phyloP scores from a whole-genome alignment of 2,113 vertebrate genomes.

The Colinus virginianus region DNA sequence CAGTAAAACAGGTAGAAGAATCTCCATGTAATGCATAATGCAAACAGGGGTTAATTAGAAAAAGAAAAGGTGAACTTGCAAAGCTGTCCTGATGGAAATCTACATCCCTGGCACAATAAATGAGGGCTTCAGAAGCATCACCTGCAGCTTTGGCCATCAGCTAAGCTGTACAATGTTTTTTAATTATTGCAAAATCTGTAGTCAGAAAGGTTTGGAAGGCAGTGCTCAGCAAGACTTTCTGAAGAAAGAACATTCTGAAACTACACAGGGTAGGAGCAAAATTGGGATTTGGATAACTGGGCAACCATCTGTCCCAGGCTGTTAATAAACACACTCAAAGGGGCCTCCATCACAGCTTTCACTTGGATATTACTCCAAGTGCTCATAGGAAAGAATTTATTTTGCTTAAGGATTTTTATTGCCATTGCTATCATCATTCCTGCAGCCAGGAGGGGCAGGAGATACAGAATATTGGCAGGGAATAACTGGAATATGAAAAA shows the following conservation, averaged over 20 bases:
- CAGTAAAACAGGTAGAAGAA: constrained; percentile 18
- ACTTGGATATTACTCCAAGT: not conserved
- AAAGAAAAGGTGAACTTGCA: constrained; percentile 26
- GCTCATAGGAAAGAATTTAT: not conserved
- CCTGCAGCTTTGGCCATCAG: not conserved
- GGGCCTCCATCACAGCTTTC: not conserved
- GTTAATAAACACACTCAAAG: not conserved
- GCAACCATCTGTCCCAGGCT: not conserved
- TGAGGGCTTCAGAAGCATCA: not conserved
- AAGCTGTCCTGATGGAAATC: constrained; percentile 22
- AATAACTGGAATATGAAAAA: not conserved
- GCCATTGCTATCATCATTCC: not conserved
- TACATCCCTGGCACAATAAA: not conserved
- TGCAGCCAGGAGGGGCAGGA: not conserved
- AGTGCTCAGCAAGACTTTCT: not conserved
- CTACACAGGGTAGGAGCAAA: not conserved
- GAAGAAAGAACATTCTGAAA: not conserved
- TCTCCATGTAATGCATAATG: not conserved
- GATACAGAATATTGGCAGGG: not conserved
- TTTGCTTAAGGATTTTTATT: not conserved
- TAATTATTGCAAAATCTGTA: not conserved
- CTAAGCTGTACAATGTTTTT: not conserved
- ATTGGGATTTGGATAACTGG: not conserved
- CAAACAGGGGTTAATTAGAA: constrained; percentile 46
- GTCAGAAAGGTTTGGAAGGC: not conserved